Evolutionary conservation across 53 echinoderm and acorn worm genomes (phyloP), one percentile per base, ranked within the genome.

Genomic region (Crossaster papposus): DNA sequence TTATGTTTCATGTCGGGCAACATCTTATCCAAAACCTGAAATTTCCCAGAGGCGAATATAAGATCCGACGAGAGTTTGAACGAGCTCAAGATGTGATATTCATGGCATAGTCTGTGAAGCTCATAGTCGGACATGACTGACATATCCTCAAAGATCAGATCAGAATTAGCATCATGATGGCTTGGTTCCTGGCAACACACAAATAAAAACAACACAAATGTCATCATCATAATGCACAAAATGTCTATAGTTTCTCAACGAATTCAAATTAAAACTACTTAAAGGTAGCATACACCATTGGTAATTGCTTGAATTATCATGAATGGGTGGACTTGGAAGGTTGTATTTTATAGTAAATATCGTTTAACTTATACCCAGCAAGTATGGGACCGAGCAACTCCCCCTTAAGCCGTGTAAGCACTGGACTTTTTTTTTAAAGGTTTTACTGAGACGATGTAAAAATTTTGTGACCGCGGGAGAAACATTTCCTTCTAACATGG

Each of bases 141-240:
- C 96, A 99, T 96, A 88, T 99, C 99, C 79, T 99, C 99, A 70
- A 90, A 90, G 50, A 99, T 99, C n/a, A 96, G 90, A 0, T 91
- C 83, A 2, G 94, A 89, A 65, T 99, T 72, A 44, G 99, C 99
- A 89, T 99, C 99, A 31, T 91, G 89, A 81, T 99, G 99, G 30
- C 88, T 94, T 33, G 96, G 96, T 70, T 99, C 99, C 96, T 98
- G 88, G 29, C 13, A 51, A 74, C 35, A 71, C 71, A 71, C 7
- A 71, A 31, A 35, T 17, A 20, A 28, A 71, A 71, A 20, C 13
- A 71, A 30, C 31, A 71, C 20, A 35, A 36, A 35, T 74, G 36
- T 15, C 75, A 74, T 4, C 14, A 33, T 74, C 33, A 74, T 29
- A 35, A 74, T 35, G 36, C 75, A 36, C 35, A 14, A 34, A 18